phyloP scores from a whole-genome alignment of 2,888 invertebrate species.

The Dorcus hopei region DNA sequence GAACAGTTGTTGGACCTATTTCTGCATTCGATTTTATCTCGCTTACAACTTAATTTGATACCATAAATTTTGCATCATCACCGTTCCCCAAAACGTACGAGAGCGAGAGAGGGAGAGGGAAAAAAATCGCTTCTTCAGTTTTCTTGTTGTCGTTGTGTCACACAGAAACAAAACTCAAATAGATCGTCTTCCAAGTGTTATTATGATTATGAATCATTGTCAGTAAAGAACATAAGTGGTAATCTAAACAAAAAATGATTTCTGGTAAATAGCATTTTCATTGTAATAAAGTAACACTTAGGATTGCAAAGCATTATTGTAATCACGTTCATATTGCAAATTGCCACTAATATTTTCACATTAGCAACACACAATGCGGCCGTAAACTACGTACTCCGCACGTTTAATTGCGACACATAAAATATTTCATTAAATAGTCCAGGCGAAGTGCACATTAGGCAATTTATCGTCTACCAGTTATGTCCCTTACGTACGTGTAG shows the following conservation, averaged over 20 bases:
- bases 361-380: slow-evolving; percentile 16
- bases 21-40: slow-evolving; percentile 23
- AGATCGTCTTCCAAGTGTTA: too few relatives aligned
- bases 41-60: slow-evolving; percentile 26
- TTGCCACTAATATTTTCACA: slow-evolving; percentile 13
- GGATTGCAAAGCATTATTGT: neutral
- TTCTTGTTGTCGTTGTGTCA: too few relatives aligned
- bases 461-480: slow-evolving; percentile 12
- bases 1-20: slow-evolving; percentile 24
- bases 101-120: too few relatives aligned
- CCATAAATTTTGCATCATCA: slow-evolving; percentile 19
- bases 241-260: slow-evolving; percentile 5
- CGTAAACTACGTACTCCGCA: slow-evolving; percentile 9
- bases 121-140: too few relatives aligned
- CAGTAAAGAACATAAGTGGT: too few relatives aligned
- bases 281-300: too few relatives aligned
- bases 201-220: too few relatives aligned
- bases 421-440: slow-evolving; percentile 13
- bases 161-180: too few relatives aligned
- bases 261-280: too few relatives aligned
- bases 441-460: slow-evolving; percentile 8
- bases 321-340: slow-evolving; percentile 9
- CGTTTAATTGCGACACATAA: slow-evolving; percentile 18
- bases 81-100: too few relatives aligned
- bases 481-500: slow-evolving; percentile 4